These are phyloP conservation scores for Myotis lucifugus DNA, from an alignment of 2,113 vertebrate genomes.

Conservation along the genomic window DNA sequence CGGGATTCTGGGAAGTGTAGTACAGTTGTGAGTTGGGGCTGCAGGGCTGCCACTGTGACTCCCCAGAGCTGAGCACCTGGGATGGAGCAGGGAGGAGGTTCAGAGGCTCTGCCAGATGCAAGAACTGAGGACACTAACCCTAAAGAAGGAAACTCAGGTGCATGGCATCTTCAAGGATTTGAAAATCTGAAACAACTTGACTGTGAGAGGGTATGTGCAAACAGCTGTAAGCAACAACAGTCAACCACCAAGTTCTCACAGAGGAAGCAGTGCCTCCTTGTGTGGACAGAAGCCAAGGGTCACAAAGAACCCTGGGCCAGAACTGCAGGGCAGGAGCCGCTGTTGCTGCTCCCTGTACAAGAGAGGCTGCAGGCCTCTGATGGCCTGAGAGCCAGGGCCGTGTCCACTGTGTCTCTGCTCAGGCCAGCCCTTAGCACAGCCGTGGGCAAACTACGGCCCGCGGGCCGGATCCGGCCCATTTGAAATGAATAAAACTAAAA, in stretches of 20 bases:
- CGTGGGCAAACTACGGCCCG: no score
- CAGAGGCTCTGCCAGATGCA: not conserved
- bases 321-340: not conserved
- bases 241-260: not conserved
- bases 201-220: not conserved
- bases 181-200: not conserved
- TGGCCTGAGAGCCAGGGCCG: no score
- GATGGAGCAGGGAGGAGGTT: no score
- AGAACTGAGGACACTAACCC: not conserved
- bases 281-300: rapidly evolving
- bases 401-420: not conserved
- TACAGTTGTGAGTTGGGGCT: not conserved
- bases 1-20: not conserved
- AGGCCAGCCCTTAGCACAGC: not conserved
- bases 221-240: no score
- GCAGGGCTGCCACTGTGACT: rapidly evolving
- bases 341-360: not conserved
- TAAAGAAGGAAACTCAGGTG: not conserved
- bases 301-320: not conserved
- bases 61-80: no score
- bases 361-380: no score
- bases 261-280: not conserved
- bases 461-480: no score
- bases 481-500: no score
- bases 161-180: rapidly evolving